Conservation (phyloP, 2,113 vertebrate species). For the Galeopterus variegatus region DNA sequence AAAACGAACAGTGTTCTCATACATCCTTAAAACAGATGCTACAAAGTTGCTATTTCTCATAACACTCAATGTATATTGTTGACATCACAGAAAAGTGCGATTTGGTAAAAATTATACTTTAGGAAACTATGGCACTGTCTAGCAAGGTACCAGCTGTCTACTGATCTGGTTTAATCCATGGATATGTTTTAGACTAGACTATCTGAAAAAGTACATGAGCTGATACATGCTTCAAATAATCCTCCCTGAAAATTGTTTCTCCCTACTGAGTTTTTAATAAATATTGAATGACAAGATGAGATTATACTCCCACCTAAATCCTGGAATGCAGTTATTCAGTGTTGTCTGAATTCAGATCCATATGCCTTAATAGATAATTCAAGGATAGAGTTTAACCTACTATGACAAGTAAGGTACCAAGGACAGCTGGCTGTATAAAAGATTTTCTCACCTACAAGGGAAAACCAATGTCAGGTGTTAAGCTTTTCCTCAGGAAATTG, state of each 20-base stretch:
- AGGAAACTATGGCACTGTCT: neutral
- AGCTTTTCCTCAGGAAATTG: neutral
- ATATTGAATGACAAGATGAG: slow-evolving; percentile 57
- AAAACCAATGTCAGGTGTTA: slow-evolving; percentile 54
- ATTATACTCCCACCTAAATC: slow-evolving; percentile 37
- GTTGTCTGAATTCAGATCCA: slow-evolving; percentile 40
- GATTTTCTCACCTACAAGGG: slow-evolving; percentile 27
- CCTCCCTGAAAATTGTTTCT: slow-evolving; percentile 63
- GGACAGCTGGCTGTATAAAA: slow-evolving; percentile 7
- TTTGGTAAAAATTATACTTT: slow-evolving; percentile 49
- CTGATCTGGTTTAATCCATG: slow-evolving; percentile 61
- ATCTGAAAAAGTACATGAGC: slow-evolving; percentile 11
- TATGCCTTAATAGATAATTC: neutral
- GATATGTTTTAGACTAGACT: slow-evolving; percentile 43
- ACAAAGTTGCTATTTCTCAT: neutral
- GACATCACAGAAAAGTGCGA: neutral
- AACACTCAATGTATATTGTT: neutral
- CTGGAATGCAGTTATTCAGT: neutral
- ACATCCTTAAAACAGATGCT: slow-evolving; percentile 11
- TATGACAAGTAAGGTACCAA: slow-evolving; percentile 26
- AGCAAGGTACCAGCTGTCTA: slow-evolving; percentile 48
- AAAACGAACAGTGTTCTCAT: slow-evolving; percentile 13
- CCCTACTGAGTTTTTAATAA: slow-evolving; percentile 51
- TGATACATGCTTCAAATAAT: slow-evolving; percentile 44
- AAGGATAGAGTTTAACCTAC: neutral